Conservation (phyloP, 2,888 invertebrate species). For the Phragmatobia fuliginosa region DNA sequence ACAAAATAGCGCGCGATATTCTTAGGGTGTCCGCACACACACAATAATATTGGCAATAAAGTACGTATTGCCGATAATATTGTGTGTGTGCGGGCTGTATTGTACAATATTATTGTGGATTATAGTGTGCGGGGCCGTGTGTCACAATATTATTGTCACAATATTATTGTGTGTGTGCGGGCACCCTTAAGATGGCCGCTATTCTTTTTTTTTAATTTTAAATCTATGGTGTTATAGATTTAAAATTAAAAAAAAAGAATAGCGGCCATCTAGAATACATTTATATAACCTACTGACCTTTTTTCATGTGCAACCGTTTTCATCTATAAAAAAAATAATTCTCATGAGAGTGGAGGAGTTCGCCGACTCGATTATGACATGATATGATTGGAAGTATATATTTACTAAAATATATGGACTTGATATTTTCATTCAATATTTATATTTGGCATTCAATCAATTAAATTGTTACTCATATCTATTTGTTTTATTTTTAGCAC, state of each 20-base stretch:
- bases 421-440: slow-evolving; percentile 80
- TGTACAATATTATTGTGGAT: too few relatives aligned
- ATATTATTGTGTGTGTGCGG: too few relatives aligned
- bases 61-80: too few relatives aligned
- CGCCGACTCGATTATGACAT: slow-evolving; percentile 42
- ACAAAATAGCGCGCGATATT: not conserved
- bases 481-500: slow-evolving; percentile 52
- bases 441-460: slow-evolving; percentile 84
- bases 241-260: too few relatives aligned
- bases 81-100: too few relatives aligned
- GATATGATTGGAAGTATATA: slow-evolving; percentile 52
- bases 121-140: too few relatives aligned
- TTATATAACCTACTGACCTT: too few relatives aligned
- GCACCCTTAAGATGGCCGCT: too few relatives aligned
- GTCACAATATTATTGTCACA: too few relatives aligned
- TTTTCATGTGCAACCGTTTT: slow-evolving; percentile 39
- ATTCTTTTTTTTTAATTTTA: not conserved
- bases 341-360: slow-evolving; percentile 20
- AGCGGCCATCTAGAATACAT: too few relatives aligned
- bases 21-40: too few relatives aligned
- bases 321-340: not conserved
- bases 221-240: not conserved
- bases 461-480: slow-evolving; percentile 81
- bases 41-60: too few relatives aligned
- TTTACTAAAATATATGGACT: slow-evolving; percentile 58